Evolutionary conservation across 2,888 invertebrate genomes (phyloP).

Genomic region (Lamellibrachia columna): DNA sequence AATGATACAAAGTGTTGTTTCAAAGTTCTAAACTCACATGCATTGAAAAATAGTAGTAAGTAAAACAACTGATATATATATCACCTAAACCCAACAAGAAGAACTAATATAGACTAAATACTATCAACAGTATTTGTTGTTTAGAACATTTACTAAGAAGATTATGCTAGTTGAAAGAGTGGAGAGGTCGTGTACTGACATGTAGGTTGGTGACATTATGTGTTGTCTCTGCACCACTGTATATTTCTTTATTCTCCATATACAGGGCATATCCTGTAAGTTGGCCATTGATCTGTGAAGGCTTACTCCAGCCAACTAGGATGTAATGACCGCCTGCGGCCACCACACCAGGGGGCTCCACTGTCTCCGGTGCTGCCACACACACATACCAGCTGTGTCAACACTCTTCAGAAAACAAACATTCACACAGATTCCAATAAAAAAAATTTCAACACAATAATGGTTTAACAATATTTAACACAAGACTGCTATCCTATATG

Average conservation of each 20-base stretch:
- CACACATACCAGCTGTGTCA: neutral
- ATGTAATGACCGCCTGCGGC: constrained; percentile 49
- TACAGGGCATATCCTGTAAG: constrained; percentile 63
- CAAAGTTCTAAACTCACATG: neutral
- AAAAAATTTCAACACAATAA: neutral
- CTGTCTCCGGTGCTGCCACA: constrained; percentile 55
- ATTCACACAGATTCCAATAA: too few species aligned
- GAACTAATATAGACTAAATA: neutral
- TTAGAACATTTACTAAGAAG: neutral
- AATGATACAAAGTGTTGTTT: too few species aligned
- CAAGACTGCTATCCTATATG: too few species aligned
- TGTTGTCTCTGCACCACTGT: constrained; percentile 51
- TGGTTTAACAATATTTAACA: too few species aligned
- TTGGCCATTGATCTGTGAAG: constrained; percentile 13
- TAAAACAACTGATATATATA: neutral
- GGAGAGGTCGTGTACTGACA: constrained; percentile 43
- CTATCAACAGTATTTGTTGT: neutral
- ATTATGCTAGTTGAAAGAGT: neutral
- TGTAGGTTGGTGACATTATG: constrained; percentile 56
- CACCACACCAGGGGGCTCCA: constrained; percentile 51
- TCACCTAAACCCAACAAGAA: neutral
- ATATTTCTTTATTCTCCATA: constrained; percentile 49
- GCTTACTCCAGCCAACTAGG: constrained; percentile 50
- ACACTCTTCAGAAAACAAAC: too few species aligned
- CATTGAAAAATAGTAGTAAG: neutral